Evolutionary conservation across 2,888 invertebrate genomes (phyloP).

Genomic region (Branchipolynoe longqiensis): DNA sequence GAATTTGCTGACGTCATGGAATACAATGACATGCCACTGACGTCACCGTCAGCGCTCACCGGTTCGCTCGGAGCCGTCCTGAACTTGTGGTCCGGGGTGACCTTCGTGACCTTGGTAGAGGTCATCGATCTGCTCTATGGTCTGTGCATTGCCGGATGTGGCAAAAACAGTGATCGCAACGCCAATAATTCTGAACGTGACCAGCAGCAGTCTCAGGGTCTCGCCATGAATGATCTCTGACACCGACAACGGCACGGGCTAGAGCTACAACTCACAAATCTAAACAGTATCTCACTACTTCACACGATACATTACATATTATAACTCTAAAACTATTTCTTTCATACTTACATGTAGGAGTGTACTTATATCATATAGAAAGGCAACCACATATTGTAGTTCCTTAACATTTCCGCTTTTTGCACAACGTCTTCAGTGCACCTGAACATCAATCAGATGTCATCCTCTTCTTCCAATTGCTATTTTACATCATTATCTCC

Average conservation of each 20-base stretch:
- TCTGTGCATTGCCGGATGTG: constrained; percentile 24
- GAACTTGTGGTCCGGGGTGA: constrained; percentile 45
- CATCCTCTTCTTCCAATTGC: constrained; percentile 11
- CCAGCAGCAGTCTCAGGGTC: constrained; percentile 27
- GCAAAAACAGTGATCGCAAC: constrained; percentile 12
- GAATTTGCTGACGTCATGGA: constrained; percentile 49
- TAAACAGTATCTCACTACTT: not conserved
- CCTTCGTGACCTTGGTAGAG: constrained; percentile 50
- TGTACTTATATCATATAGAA: not conserved
- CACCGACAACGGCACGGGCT: not conserved
- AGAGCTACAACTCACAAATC: not conserved
- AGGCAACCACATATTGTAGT: not conserved
- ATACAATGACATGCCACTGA: constrained; percentile 50
- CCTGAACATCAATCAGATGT: too few relatives aligned
- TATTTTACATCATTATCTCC: not conserved
- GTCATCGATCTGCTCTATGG: constrained; percentile 36
- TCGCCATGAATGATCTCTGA: constrained; percentile 45
- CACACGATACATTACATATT: not conserved
- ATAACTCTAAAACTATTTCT: not conserved
- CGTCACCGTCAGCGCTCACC: constrained; percentile 42
- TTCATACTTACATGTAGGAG: not conserved
- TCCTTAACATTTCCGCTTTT: not conserved
- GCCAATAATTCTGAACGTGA: constrained; percentile 10
- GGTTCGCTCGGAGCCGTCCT: constrained; percentile 40
- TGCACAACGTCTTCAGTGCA: constrained; percentile 7